These are phyloP conservation scores for Drosophila mimica DNA, from an alignment of 2,888 invertebrate genomes.

Conservation along the genomic window DNA sequence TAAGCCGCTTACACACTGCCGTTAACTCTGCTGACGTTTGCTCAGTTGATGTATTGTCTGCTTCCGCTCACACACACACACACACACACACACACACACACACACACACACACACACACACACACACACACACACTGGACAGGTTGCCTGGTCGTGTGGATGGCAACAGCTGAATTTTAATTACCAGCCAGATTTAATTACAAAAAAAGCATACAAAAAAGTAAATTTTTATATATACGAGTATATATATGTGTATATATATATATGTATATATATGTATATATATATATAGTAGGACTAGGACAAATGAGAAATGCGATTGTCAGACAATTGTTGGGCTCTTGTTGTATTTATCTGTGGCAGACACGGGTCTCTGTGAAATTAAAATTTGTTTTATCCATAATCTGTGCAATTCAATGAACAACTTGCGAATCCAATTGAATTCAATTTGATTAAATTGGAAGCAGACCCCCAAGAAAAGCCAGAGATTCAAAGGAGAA, in stretches of 20 bases:
- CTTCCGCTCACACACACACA: constrained; percentile 11
- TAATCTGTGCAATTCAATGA: constrained; percentile 76
- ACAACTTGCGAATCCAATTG: constrained; percentile 72
- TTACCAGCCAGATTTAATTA: constrained; percentile 67
- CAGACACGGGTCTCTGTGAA: constrained; percentile 47
- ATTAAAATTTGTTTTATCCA: constrained; percentile 76
- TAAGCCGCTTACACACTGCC: constrained; percentile 58
- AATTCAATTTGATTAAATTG: constrained; percentile 76
- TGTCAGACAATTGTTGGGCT: constrained; percentile 34
- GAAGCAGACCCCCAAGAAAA: constrained; percentile 33
- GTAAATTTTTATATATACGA: background rate
- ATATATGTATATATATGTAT: background rate
- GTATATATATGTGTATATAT: background rate
- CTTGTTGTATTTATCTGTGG: background rate
- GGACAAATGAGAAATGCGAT: constrained; percentile 18
- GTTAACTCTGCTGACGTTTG: constrained; percentile 1
- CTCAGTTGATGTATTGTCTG: constrained; percentile 1
- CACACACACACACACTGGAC: constrained; percentile 4
- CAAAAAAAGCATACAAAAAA: constrained; percentile 26
- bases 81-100: constrained; percentile 13
- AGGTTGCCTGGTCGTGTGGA: constrained; percentile 11
- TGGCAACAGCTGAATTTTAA: constrained; percentile 62
- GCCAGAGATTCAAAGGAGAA: background rate
- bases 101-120: constrained; percentile 5
- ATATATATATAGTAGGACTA: background rate